Evolutionary conservation across 2,113 vertebrate species (phyloP).

Genomic region (Ammodytes dubius): DNA sequence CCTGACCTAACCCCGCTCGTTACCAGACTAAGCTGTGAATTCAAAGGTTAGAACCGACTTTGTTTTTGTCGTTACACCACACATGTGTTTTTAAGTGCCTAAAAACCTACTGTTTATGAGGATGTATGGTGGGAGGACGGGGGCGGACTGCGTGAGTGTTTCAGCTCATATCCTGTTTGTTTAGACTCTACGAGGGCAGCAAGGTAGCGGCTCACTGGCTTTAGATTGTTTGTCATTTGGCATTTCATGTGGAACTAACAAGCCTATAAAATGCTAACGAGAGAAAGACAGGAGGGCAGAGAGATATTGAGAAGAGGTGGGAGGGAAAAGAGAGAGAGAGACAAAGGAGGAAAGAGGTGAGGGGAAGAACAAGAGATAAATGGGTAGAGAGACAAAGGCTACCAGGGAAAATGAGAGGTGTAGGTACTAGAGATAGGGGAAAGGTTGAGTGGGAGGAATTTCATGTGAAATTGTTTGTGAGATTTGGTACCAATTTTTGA

Average conservation of each 20-base stretch:
- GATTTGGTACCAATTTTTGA: constrained; percentile 50
- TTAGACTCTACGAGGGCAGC: constrained; percentile 71
- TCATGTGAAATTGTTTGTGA: constrained; percentile 56
- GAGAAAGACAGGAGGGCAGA: constrained; percentile 30
- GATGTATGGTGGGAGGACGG: constrained; percentile 36
- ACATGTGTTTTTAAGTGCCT: constrained; percentile 35
- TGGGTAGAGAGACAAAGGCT: constrained; percentile 23
- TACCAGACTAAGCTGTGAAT: neutral
- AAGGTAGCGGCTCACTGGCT: constrained; percentile 76
- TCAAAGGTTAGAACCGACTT: constrained; percentile 25
- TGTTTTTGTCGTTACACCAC: constrained; percentile 22
- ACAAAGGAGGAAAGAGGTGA: neutral
- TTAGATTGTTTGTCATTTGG: constrained; percentile 85
- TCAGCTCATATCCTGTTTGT: constrained; percentile 73
- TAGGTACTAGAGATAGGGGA: constrained; percentile 19
- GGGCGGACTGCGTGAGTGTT: constrained; percentile 34
- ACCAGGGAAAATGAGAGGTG: constrained; percentile 18
- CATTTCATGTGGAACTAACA: constrained; percentile 87
- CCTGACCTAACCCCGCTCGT: neutral
- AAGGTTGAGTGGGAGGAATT: constrained; percentile 39
- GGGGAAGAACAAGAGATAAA: constrained; percentile 15
- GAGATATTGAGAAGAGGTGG: constrained; percentile 13
- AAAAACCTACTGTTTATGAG: constrained; percentile 31
- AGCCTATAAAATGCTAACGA: constrained; percentile 78
- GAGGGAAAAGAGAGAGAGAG: neutral